Conservation (phyloP, 2,888 invertebrate species). For the Drosophila monieri region DNA sequence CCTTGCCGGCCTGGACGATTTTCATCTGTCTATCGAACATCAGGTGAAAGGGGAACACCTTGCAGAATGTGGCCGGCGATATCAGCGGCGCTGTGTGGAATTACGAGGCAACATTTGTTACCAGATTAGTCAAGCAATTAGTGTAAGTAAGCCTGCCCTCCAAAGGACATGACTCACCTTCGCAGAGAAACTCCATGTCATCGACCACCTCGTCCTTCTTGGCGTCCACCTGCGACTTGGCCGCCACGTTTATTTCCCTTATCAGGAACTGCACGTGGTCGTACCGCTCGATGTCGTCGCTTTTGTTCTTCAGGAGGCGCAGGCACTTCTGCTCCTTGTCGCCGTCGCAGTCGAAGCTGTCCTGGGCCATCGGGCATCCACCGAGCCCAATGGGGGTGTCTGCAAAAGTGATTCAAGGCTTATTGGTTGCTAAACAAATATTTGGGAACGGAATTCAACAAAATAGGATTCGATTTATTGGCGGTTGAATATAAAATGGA, state of each 20-base stretch:
- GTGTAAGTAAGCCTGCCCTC: conserved; percentile 27
- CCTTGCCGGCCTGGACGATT: conserved; percentile 95
- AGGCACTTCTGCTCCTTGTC: conserved; percentile 81
- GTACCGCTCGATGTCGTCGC: conserved; percentile 85
- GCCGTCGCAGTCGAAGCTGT: conserved; percentile 78
- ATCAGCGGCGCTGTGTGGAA: conserved; percentile 90
- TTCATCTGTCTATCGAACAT: conserved; percentile 95
- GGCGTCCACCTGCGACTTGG: conserved; percentile 85
- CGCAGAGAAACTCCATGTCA: conserved; percentile 83
- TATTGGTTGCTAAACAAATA: background rate
- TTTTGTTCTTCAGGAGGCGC: conserved; percentile 83
- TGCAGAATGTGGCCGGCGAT: conserved; percentile 95
- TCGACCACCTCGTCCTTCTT: conserved; percentile 80
- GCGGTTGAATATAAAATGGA: background rate
- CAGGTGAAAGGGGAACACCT: conserved; percentile 97
- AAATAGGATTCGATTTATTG: background rate
- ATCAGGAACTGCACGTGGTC: conserved; percentile 97
- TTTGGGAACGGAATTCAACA: background rate
- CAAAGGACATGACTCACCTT: conserved; percentile 63
- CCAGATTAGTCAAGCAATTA: conserved; percentile 55
- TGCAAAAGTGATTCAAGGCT: conserved; percentile 19
- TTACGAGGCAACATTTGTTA: background rate
- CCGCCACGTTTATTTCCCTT: conserved; percentile 89
- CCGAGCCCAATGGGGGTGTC: conserved; percentile 18
- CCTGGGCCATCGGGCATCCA: conserved; percentile 63